Evolutionary conservation across 2,888 invertebrate species (phyloP).

Genomic region (Hydraecia micacea): DNA sequence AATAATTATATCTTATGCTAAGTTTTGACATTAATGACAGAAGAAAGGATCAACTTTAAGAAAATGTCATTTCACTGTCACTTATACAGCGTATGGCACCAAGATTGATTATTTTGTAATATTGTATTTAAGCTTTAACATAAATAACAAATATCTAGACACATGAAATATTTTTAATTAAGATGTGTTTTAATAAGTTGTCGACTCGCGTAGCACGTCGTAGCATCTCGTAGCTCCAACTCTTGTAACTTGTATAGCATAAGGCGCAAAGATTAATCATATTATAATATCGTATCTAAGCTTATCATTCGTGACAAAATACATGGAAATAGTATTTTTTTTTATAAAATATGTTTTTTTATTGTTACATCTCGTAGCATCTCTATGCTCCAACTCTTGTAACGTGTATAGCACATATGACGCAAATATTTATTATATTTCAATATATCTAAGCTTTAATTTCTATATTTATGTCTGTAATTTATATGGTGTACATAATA

Average conservation of each 20-base stretch:
- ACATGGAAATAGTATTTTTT: background rate
- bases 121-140: background rate
- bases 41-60: background rate
- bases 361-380: background rate
- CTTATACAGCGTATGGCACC: background rate
- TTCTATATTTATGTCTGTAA: too few relatives aligned
- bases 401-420: background rate
- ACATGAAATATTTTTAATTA: background rate
- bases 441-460: too few relatives aligned
- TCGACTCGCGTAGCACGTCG: background rate
- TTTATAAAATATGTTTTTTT: background rate
- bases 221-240: slow-evolving; percentile 6
- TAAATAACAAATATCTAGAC: background rate
- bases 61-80: background rate
- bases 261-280: background rate
- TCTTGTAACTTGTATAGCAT: background rate
- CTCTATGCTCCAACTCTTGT: background rate
- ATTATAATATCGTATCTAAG: background rate
- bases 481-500: too few relatives aligned
- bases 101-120: background rate
- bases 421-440: background rate
- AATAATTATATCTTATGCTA: background rate
- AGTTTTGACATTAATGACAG: background rate
- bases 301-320: background rate
- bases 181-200: background rate